These are phyloP conservation scores for Sparus aurata DNA, from an alignment of 2,797 vertebrate genomes.

Conservation along the genomic window DNA sequence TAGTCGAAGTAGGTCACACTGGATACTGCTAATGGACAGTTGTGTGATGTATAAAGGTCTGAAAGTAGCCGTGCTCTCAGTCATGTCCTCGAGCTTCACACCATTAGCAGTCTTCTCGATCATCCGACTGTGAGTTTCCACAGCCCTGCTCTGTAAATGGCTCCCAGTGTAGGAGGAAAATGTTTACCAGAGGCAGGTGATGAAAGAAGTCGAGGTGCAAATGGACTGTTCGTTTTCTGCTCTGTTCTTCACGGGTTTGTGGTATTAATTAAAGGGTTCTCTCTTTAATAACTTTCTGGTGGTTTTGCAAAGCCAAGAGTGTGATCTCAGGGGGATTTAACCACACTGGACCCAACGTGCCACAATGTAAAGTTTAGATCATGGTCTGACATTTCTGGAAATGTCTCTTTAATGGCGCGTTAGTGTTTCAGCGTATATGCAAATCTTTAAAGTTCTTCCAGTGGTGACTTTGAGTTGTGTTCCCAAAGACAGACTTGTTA, in stretches of 20 bases:
- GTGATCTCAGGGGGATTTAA: neutral
- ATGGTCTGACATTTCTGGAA: neutral
- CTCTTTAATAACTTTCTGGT: neutral
- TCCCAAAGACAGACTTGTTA: no score
- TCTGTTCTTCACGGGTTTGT: neutral
- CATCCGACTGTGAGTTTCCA: conserved; percentile 26
- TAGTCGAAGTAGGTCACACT: neutral
- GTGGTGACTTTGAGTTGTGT: no score
- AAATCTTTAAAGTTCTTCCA: no score
- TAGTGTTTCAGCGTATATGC: no score
- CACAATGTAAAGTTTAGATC: neutral
- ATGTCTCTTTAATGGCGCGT: neutral
- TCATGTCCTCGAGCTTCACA: conserved; percentile 31
- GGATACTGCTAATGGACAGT: conserved; percentile 40
- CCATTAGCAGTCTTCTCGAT: conserved; percentile 43
- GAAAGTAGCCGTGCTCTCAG: conserved; percentile 28
- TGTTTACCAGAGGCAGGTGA: conserved; percentile 16
- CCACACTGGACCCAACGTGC: neutral
- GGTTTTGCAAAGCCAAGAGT: no score
- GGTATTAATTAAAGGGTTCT: neutral
- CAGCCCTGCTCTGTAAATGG: conserved; percentile 27
- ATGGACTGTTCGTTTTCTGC: conserved; percentile 5
- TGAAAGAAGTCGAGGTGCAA: conserved; percentile 19
- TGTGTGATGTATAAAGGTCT: conserved; percentile 33
- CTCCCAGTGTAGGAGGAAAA: conserved; percentile 2